Evolutionary conservation across 2,797 vertebrate species (phyloP), one percentile per base, ranked within the genome.

Genomic region (Hapalemur alaotrensis): DNA sequence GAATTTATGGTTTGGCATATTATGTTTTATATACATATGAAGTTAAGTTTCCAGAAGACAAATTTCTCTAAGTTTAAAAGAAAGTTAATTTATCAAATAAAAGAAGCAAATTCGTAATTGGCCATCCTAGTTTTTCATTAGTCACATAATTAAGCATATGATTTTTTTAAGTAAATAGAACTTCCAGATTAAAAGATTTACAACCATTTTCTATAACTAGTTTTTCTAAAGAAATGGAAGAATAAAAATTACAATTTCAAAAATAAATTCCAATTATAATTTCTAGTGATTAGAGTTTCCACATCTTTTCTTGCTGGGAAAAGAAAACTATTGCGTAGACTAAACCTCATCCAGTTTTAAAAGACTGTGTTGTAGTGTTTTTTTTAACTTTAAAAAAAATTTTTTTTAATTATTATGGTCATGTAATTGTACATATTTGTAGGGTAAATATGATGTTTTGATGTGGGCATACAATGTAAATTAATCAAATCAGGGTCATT

Each of bases 201-300:
- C 0, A 84, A 30, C n/a, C 2, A 93, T 73, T 91, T 95, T 94
- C 69, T 95, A 38, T 75, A 67, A 79, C 83, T 93, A 70, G 14
- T 86, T 93, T 97, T 32, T 87, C 35, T 63, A 70, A 76, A 91
- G 5, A 85, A 93, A 80, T 63, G 0, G 85, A 95, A 88, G 13
- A 6, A 35, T 81, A 94, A 84, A 78, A 88, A 90, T 89, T 81
- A 83, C 8, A 52, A 22, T 89, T 96, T 94, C 20, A 88, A 93
- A 79, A 15, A 79, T 75, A 88, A 94, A 95, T 86, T 3, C 6
- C 50, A 59, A 46, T 76, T 72, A 89, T n/a, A 61, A 63, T 86
- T 94, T 63, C 70, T 89, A 91, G 5, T 82, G 67, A 72, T 7
- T 87, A 84, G 32, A 85, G 17, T 83, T 92, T 38, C 23, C 28